Evolutionary conservation across 1,140 invertebrate genomes (phyloP), one percentile per base, ranked within the genome.

Genomic region (Neodiprion pinetum): DNA sequence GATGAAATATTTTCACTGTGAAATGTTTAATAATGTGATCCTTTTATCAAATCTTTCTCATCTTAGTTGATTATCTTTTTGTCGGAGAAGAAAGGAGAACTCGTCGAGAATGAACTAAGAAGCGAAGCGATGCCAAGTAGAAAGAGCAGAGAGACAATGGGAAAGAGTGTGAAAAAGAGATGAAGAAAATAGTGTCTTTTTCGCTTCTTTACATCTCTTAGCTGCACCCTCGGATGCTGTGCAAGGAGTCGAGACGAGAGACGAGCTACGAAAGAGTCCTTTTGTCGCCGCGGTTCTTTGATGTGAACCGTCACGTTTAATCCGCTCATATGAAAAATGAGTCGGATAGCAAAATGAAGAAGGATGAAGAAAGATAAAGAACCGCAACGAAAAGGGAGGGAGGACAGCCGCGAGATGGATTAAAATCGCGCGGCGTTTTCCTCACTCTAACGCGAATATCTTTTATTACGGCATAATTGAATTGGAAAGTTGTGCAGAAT

Each of bases 271-370:
- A 61, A 17, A 12, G 53, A 69, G 1, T 49, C 78, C 76, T 80
- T 61, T 82, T 80, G 80, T 82, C 79, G 74, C 73, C 70, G 28
- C 28, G 76, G 75, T 72, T 77, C 78, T 81, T 82, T 80, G 80
- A 82, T 78, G 76, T 76, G 72, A 75, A 78, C 75, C 79, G 78
- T 77, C 72, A 75, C 77, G 75, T 80, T 81, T 82, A 82, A 82
- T 82, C 79, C 72, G 76, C 73, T 77, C 74, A 74, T 80, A 80
- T 78, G 75, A 81, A 80, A 83, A 80, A 83, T 81, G 76, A 79
- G 77, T 74, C 75, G 50, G 50, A 70, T 69, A 71, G 77, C 70
- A 72, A 72, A 50, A 69, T 23, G 40, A 40, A 40, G 28, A 40
- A 40, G 28, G 28, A 40, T 40, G 14, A 69, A 12, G 40, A 23